phyloP scores from a whole-genome alignment of 1,140 invertebrate species.

The Psix sp. region DNA sequence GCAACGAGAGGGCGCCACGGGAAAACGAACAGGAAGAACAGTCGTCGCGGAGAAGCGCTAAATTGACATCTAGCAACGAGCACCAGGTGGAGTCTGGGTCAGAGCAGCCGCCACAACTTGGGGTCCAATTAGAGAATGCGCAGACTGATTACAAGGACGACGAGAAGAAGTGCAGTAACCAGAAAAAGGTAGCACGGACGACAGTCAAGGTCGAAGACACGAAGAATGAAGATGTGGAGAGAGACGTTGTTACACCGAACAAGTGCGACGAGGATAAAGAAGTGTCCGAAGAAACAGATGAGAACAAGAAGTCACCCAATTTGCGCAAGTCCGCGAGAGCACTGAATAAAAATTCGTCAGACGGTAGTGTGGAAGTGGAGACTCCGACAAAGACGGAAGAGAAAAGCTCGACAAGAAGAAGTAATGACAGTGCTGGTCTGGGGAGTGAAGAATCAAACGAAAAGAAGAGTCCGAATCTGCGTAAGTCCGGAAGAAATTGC shows the following conservation, averaged over 20 bases:
- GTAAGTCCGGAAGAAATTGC: slow-evolving; percentile 15
- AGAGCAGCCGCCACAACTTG: background rate
- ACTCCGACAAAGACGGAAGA: too few species aligned
- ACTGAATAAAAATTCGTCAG: background rate
- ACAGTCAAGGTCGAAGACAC: too few species aligned
- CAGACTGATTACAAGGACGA: too few species aligned
- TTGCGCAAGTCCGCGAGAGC: background rate
- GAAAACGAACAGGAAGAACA: slow-evolving; percentile 6
- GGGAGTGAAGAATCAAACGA: background rate
- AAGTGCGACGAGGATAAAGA: background rate
- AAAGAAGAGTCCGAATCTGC: slow-evolving; percentile 22
- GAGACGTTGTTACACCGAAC: too few species aligned
- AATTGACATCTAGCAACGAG: too few species aligned
- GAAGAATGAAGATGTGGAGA: too few species aligned
- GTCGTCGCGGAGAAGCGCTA: too few species aligned
- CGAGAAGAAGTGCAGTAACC: background rate
- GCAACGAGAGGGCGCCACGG: slow-evolving; percentile 11
- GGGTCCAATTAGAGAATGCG: too few species aligned
- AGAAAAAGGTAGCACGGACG: background rate
- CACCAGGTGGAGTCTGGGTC: too few species aligned
- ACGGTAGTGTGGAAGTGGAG: background rate
- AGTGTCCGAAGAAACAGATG: background rate
- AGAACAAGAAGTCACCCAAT: background rate
- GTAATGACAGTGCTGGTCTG: background rate
- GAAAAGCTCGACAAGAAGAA: background rate